Percentiles rank a stretch among this genome's conserved stretches.
These are phyloP conservation scores for Galbula dea DNA, from an alignment of 2,113 vertebrate species.

Conservation along the genomic window DNA sequence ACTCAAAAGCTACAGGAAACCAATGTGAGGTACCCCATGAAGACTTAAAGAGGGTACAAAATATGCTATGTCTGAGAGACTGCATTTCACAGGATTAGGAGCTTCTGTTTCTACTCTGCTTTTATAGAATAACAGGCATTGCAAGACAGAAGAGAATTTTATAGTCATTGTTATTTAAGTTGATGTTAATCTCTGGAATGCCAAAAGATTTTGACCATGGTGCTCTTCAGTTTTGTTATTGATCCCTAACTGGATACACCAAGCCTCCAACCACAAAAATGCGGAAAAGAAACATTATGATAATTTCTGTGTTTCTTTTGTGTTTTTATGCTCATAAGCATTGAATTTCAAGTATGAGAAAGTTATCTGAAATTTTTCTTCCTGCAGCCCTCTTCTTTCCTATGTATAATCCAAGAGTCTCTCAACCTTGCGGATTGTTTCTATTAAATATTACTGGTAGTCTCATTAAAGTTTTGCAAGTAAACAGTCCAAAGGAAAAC, in stretches of 20 bases:
- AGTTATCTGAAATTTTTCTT: neutral
- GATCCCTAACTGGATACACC: neutral
- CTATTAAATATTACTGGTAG: neutral
- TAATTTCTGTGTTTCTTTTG: neutral
- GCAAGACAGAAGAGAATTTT: neutral
- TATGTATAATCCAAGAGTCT: neutral
- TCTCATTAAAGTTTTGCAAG: neutral
- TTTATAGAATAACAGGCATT: neutral
- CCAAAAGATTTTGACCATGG: neutral
- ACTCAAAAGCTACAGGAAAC: neutral
- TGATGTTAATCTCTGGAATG: neutral
- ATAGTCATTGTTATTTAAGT: neutral
- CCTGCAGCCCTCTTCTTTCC: neutral
- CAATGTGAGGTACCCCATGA: neutral
- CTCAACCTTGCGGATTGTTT: neutral
- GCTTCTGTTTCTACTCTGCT: neutral
- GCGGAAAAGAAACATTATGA: neutral
- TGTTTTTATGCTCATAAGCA: neutral
- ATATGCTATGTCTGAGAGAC: neutral
- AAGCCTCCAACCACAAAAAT: neutral
- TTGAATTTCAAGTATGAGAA: neutral
- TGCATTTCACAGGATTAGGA: neutral
- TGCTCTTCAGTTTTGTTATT: neutral
- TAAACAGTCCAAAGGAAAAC: neutral
- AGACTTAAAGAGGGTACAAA: neutral